Conservation (phyloP, 1,140 invertebrate genomes). For the Nasonia vitripennis region DNA sequence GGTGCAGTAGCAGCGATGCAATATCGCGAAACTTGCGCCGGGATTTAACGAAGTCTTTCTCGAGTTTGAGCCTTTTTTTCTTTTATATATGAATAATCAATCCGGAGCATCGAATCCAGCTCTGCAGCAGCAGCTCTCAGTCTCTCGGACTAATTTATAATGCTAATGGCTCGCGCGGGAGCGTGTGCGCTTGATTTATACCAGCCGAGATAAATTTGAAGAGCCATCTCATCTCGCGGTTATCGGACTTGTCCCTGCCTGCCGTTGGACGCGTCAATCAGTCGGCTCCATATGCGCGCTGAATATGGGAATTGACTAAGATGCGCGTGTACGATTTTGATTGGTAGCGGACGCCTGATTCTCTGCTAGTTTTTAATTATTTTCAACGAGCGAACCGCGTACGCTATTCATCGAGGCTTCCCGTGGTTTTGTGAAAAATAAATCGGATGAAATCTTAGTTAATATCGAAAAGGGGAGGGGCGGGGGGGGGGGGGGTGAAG, state of each 20-base stretch:
- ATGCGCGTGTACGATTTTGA: no score
- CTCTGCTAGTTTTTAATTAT: no score
- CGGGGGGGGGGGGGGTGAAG: no score
- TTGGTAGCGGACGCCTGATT: no score
- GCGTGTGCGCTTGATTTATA: not conserved
- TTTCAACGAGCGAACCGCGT: no score
- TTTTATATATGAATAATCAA: not conserved
- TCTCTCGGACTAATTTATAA: not conserved
- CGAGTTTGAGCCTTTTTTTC: no score
- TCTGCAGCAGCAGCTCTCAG: not conserved
- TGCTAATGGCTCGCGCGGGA: not conserved
- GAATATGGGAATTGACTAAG: not conserved
- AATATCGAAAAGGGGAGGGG: no score
- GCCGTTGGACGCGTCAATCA: not conserved
- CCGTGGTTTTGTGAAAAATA: no score
- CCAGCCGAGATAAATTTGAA: not conserved
- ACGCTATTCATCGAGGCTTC: no score
- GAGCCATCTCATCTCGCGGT: not conserved
- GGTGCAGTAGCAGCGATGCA: not conserved
- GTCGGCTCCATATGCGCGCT: not conserved
- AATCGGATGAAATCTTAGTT: no score
- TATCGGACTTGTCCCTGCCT: not conserved
- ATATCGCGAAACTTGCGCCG: constrained; percentile 10
- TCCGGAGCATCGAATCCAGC: not conserved
- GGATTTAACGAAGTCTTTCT: not conserved